phyloP scores from a whole-genome alignment of 2,797 vertebrate genomes.

The Rallus crepitans region DNA sequence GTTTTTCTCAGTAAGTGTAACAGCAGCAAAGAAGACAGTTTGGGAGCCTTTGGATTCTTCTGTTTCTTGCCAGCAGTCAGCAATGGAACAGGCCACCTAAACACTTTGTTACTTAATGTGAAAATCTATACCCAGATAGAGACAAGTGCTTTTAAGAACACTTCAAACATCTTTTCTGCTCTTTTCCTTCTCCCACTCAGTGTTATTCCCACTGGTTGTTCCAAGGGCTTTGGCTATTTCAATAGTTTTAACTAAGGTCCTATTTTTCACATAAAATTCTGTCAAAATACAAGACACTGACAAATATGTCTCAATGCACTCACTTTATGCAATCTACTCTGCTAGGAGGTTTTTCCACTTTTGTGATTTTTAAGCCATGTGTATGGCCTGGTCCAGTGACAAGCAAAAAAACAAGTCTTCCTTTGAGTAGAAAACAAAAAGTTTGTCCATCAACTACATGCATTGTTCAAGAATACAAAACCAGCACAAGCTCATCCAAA shows the following conservation, averaged over 20 bases:
- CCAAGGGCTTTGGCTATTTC: neutral
- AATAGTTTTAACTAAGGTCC: neutral
- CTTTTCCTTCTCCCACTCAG: neutral
- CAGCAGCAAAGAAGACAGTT: neutral
- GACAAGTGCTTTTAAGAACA: neutral
- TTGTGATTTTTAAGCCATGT: neutral
- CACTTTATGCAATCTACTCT: neutral
- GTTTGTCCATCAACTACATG: neutral
- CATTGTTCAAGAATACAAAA: neutral
- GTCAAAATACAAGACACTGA: neutral
- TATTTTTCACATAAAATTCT: neutral
- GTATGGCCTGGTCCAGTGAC: neutral
- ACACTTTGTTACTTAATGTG: fast-evolving
- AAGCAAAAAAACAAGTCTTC: neutral
- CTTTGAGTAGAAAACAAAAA: neutral
- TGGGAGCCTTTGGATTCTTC: neutral
- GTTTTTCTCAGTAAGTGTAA: neutral
- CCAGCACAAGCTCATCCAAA: neutral
- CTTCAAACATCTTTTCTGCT: neutral
- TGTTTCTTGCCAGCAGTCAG: neutral
- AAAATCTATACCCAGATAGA: neutral
- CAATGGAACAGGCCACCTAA: neutral
- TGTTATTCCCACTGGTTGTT: neutral
- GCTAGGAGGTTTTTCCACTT: neutral
- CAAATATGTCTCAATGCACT: fast-evolving